Conservation (phyloP, 2,113 vertebrate genomes). For the Trichechus manatus region DNA sequence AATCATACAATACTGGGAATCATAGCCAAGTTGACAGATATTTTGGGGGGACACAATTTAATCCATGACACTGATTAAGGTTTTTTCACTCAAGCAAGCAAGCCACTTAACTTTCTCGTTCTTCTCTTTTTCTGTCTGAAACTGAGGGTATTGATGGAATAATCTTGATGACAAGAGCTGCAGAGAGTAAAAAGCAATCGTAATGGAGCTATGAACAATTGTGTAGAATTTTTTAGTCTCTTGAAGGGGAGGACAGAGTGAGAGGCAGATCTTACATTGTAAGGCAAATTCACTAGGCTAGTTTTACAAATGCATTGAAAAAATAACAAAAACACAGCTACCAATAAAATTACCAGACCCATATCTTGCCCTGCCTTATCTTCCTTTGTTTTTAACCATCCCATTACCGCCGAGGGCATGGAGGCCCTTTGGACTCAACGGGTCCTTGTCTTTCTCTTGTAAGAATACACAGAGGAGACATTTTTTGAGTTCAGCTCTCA, state of each 20-base stretch:
- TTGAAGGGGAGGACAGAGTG: background rate
- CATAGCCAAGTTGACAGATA: too few relatives aligned
- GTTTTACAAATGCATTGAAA: conserved; percentile 11
- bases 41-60: too few relatives aligned
- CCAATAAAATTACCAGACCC: background rate
- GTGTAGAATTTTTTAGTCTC: background rate
- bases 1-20: too few relatives aligned
- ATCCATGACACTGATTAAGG: too few relatives aligned
- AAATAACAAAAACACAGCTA: background rate
- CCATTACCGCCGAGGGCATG: too few relatives aligned
- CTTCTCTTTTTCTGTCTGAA: conserved; percentile 21
- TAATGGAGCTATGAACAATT: conserved; percentile 26
- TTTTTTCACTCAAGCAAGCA: background rate
- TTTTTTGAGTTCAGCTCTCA: too few relatives aligned
- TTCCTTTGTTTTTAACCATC: background rate
- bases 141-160: conserved; percentile 25
- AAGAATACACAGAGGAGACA: too few relatives aligned
- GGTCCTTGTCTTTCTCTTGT: too few relatives aligned
- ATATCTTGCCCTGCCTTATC: background rate
- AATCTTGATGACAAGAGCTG: conserved; percentile 34
- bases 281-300: background rate
- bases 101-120: background rate
- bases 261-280: background rate
- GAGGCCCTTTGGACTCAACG: too few relatives aligned
- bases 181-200: conserved; percentile 47